Base-by-base conservation (phyloP, 2,888 invertebrate genomes). In the Philonicus albiceps region DNA sequence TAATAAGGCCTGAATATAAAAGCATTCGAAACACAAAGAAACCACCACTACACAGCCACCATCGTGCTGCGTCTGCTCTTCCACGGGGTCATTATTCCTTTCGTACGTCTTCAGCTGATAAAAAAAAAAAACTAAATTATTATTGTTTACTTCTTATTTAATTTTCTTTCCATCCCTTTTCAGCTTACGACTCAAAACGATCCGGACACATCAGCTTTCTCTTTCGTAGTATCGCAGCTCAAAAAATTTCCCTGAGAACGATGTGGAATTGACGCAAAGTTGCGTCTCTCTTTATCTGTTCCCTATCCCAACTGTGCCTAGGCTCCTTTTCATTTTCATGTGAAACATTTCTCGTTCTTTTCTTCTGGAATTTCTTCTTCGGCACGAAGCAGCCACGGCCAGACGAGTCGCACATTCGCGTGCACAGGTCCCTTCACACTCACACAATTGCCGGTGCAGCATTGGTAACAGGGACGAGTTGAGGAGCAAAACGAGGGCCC, bases 71-170 rank as follows among this genome's bases (percentile, higher is more conserved):
- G 81, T 81, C 81, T 81, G 81, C 81, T 81, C 81, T 81, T 81
- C 55, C 81, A 64, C 64, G 81, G 81, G 81, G 81, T 81, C 81
- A 81, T 81, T 81, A 81, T 81, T 81, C 81, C 49, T 55, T 64
- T 27, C 49, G 78, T 81, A 30, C 81, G 64, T 55, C 81, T 81
- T 81, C 55, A 81, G 49, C 64, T 81, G 31, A 81, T 55, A 81
- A 81, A 81, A 81, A 81, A n/a, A 34, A 34, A 37, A 37, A 37
- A 81, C 19, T 37, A 43, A 78, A 55, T 81, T 81, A 81, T 81
- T 81, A 81, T 81, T 81, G 81, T 81, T 81, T 81, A 81, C 81
- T 81, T 81, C 81, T 81, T 81, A 81, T 81, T 81, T 55, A 55
- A 81, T 81, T 81, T 81, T 81, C n/a, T 81, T 3, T 22, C 55